Evolutionary conservation across 1,140 invertebrate species (phyloP).

Genomic region (Lepidurus arcticus): DNA sequence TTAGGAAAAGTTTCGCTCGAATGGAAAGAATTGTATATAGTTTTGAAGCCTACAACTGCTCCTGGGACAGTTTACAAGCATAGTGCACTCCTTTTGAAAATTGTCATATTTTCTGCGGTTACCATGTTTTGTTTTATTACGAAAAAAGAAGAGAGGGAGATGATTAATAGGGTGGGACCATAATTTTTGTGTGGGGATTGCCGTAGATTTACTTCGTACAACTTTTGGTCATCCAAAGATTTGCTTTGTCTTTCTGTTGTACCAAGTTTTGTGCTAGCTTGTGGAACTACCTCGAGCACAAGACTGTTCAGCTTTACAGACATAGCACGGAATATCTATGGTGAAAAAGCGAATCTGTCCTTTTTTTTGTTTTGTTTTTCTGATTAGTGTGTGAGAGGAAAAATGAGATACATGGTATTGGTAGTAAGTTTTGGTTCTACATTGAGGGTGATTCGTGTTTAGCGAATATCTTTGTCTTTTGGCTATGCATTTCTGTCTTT

Average conservation of each 20-base stretch:
- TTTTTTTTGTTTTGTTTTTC: neutral
- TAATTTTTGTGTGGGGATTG: neutral
- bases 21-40: neutral
- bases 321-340: neutral
- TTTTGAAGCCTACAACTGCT: neutral
- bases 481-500: neutral
- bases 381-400: neutral
- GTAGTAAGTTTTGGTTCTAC: neutral
- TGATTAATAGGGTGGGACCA: neutral
- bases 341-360: neutral
- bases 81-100: neutral
- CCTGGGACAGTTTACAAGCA: neutral
- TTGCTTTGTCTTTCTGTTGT: neutral
- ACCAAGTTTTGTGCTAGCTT: neutral
- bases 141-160: neutral
- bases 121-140: neutral
- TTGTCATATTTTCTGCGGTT: neutral
- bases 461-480: slow-evolving; percentile 10
- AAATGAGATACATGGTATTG: neutral
- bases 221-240: neutral
- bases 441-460: neutral
- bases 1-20: neutral
- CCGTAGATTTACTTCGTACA: slow-evolving; percentile 7
- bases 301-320: neutral
- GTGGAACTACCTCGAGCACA: slow-evolving; percentile 12